These are phyloP conservation scores for Phorcus lineatus DNA, from an alignment of 2,888 invertebrate species.

Conservation along the genomic window DNA sequence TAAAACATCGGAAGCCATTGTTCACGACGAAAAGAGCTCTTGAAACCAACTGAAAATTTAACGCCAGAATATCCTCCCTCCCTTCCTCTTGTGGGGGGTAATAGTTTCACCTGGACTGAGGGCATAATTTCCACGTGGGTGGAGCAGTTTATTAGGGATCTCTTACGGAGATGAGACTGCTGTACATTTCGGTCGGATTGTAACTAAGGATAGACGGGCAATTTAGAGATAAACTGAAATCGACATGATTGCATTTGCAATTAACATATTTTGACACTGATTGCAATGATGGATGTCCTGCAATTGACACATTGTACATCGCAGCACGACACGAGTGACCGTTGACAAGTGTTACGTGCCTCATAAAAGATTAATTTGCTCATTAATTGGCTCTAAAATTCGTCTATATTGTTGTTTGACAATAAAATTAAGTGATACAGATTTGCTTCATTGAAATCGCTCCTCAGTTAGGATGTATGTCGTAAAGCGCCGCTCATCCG, in stretches of 20 bases:
- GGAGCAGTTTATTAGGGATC: background rate
- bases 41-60: background rate
- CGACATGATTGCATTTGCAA: background rate
- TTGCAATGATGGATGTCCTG: background rate
- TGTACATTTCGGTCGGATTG: background rate
- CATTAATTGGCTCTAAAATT: background rate
- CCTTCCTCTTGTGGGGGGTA: background rate
- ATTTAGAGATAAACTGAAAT: background rate
- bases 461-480: background rate
- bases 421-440: background rate
- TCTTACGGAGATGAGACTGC: background rate
- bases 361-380: background rate
- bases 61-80: background rate
- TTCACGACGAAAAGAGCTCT: background rate
- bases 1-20: conserved; percentile 8
- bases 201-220: background rate
- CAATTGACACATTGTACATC: background rate
- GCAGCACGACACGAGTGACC: background rate
- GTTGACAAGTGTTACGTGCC: background rate
- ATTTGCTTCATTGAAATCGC: background rate
- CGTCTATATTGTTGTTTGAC: background rate
- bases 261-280: conserved; percentile 13
- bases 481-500: background rate
- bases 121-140: conserved; percentile 1
- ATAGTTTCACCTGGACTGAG: background rate